phyloP scores from a whole-genome alignment of 2,888 invertebrate species.

The Cephonodes hylas region DNA sequence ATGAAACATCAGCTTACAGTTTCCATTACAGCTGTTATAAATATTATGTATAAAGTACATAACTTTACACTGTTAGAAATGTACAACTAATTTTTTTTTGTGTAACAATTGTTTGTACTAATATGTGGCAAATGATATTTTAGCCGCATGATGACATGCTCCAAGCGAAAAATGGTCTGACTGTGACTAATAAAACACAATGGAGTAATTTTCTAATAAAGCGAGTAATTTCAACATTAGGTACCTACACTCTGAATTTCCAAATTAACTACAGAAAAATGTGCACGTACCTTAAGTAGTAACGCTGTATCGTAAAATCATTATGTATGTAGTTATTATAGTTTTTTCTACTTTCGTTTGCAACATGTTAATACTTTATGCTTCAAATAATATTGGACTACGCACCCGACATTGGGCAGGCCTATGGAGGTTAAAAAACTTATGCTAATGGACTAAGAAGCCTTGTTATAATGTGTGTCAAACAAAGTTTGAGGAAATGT shows the following conservation, averaged over 20 bases:
- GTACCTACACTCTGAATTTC: no score
- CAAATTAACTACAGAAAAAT: background rate
- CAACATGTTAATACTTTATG: background rate
- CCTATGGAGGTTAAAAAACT: background rate
- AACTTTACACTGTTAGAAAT: background rate
- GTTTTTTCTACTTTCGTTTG: background rate
- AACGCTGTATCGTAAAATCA: background rate
- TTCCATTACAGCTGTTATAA: background rate
- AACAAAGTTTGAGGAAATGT: background rate
- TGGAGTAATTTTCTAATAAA: background rate
- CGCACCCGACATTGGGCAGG: background rate
- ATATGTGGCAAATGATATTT: background rate
- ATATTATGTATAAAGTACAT: background rate
- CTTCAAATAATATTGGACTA: background rate
- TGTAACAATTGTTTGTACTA: no score
- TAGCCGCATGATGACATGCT: background rate
- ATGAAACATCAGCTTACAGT: background rate
- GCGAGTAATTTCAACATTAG: background rate
- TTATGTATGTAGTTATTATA: background rate
- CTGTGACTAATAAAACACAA: background rate
- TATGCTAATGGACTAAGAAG: background rate
- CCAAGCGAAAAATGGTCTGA: background rate
- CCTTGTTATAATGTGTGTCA: background rate
- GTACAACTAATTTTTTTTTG: background rate
- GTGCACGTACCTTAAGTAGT: background rate